Base-by-base conservation (phyloP, 2,888 invertebrate genomes). In the Xylota segnis region DNA sequence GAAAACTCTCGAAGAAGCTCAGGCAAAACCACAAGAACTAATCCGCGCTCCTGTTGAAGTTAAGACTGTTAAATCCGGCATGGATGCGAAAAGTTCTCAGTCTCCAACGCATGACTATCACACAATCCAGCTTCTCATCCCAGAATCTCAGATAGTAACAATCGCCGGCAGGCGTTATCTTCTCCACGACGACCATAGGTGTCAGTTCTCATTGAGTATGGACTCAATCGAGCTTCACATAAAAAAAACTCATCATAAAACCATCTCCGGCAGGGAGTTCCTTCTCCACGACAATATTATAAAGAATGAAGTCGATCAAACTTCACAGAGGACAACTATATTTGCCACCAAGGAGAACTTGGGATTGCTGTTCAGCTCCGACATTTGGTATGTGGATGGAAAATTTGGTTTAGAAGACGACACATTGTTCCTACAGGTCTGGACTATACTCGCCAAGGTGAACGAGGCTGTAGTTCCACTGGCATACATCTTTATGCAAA, bases 231-330 rank as follows among this genome's bases (percentile, higher is more conserved):
- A 9, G 16, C 34, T 14, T 0, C 14, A 0, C 9, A n/a, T 34
- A 16, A 9, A 9, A 3, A 1, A 7, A 34, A 10, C 34, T 34
- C 34, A 56, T 9, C 29, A 10, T 10, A 40, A 23, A 40, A 59
- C 59, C 7, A n/a, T 40, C 10, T 59, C 59, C n/a, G 40, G 40
- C 6, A 4, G 12, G 6, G n/a, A 40, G 23, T 59, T 59, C 10
- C 59, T 59, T 2, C 10, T 40, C 6, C 59, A 59, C 10, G 59
- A 59, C 40, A 59, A 59, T n/a, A 59, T 59, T 27, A 59, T 59
- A 12, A 9, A 7, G n/a, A 59, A 59, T 23, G 59, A 59, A 40
- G 40, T 59, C 6, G 59, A 59, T 18, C 23, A 59, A 18, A 59
- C 10, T n/a, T 40, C 40, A 5, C 37, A 59, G 9, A 59, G 59